Evolutionary conservation across 1,140 invertebrate genomes (phyloP).

Genomic region (Dinoponera quadriceps): DNA sequence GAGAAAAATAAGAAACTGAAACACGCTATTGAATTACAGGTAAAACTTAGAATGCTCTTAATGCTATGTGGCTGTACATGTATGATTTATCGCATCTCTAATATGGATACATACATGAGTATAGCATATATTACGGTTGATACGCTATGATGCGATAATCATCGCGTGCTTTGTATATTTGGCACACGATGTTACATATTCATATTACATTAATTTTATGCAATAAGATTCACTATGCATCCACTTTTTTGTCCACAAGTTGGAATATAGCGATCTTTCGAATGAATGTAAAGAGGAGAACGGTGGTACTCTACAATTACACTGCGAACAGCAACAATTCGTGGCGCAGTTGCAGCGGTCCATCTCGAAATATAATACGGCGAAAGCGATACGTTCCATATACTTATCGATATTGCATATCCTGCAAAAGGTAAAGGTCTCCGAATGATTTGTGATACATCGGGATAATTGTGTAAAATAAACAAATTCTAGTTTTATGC

Average conservation of each 20-base stretch:
- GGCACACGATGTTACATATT: neutral
- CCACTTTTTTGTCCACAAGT: slow-evolving; percentile 42
- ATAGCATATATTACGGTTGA: too few species aligned
- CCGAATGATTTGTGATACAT: neutral
- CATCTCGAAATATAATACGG: slow-evolving; percentile 87
- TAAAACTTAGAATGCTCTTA: slow-evolving; percentile 71
- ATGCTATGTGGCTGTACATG: too few species aligned
- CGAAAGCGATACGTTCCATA: slow-evolving; percentile 86
- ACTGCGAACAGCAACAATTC: slow-evolving; percentile 68
- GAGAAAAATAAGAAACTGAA: slow-evolving; percentile 87
- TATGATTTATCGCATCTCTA: too few species aligned
- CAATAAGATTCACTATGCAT: slow-evolving; percentile 33
- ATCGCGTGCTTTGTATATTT: neutral
- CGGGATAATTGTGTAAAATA: too few species aligned
- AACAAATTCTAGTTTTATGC: too few species aligned
- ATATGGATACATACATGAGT: too few species aligned
- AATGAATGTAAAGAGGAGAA: slow-evolving; percentile 58
- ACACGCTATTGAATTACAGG: slow-evolving; percentile 86
- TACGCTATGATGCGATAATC: too few species aligned
- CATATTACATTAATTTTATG: slow-evolving; percentile 23
- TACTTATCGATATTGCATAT: slow-evolving; percentile 87
- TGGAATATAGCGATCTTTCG: slow-evolving; percentile 68
- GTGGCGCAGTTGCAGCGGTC: slow-evolving; percentile 76
- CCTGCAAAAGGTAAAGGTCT: slow-evolving; percentile 86
- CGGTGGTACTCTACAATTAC: neutral